Evolutionary conservation across 2,888 invertebrate species (phyloP).

Genomic region (Philhelius pedissequus): DNA sequence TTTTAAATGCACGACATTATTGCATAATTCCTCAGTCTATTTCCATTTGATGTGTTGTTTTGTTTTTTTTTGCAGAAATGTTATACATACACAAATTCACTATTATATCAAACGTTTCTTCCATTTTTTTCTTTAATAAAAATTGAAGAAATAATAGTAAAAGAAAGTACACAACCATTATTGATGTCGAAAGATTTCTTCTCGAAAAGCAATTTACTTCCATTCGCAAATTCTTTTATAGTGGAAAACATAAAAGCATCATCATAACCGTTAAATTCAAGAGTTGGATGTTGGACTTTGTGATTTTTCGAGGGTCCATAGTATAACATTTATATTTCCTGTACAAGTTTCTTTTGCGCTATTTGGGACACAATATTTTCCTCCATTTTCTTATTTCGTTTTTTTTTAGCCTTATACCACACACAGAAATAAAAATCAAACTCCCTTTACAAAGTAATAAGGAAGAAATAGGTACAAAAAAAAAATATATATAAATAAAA

Average conservation of each 20-base stretch:
- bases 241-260: conserved; percentile 63
- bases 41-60: no score
- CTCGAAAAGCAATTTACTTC: conserved; percentile 41
- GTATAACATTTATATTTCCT: conserved; percentile 10
- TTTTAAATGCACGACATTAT: background rate
- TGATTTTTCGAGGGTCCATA: background rate
- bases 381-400: conserved; percentile 18
- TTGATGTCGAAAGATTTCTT: conserved; percentile 57
- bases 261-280: conserved; percentile 56
- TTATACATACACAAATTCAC: background rate
- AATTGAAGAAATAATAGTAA: conserved; percentile 50
- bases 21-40: background rate
- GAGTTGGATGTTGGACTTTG: conserved; percentile 56
- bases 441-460: conserved; percentile 34
- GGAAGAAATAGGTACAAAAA: background rate
- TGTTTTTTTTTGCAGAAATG: no score
- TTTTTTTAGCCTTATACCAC: conserved; percentile 32
- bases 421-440: conserved; percentile 55
- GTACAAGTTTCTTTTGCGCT: conserved; percentile 1
- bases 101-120: background rate
- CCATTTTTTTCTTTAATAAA: background rate
- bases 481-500: conserved; percentile 58
- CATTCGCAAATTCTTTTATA: background rate
- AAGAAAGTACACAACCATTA: conserved; percentile 63
- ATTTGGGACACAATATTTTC: conserved; percentile 33